Conservation (phyloP, 2,797 vertebrate species). For the Chaunax sp. region DNA sequence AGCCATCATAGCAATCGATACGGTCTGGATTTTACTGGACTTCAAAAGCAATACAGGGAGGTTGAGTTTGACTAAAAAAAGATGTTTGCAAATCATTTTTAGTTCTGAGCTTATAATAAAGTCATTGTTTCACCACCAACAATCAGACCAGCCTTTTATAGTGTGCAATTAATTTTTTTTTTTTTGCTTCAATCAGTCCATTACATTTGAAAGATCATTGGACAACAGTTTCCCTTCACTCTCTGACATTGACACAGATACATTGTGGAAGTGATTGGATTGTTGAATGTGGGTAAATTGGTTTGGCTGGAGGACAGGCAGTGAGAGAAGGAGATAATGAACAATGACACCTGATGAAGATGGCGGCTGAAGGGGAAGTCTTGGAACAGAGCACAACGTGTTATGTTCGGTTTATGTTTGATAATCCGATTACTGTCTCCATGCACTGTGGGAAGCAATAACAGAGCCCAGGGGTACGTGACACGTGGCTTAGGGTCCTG, state of each 20-base stretch:
- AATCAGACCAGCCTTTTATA: conserved; percentile 45
- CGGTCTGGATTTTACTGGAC: conserved; percentile 22
- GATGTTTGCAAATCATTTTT: conserved; percentile 16
- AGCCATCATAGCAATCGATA: conserved; percentile 58
- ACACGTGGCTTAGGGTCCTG: conserved; percentile 25
- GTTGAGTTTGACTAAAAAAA: neutral
- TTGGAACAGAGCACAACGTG: conserved; percentile 56
- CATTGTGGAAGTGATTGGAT: conserved; percentile 73
- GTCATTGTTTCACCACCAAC: conserved; percentile 29
- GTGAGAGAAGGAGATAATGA: conserved; percentile 64
- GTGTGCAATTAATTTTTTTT: too few species aligned
- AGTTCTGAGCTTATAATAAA: conserved; percentile 15
- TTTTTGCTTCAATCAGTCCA: conserved; percentile 46
- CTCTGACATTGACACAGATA: conserved; percentile 71
- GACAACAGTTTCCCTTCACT: conserved; percentile 42
- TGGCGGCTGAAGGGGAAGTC: conserved; percentile 55
- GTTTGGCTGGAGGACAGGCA: conserved; percentile 62
- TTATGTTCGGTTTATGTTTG: conserved; percentile 67
- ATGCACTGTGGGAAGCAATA: conserved; percentile 51
- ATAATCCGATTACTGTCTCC: conserved; percentile 68
- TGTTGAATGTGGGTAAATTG: conserved; percentile 68
- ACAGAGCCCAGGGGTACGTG: conserved; percentile 31
- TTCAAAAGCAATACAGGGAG: conserved; percentile 36
- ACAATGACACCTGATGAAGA: conserved; percentile 65
- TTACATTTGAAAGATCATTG: conserved; percentile 69